These are phyloP conservation scores for Verasper variegatus DNA, from an alignment of 2,113 vertebrate genomes.

Conservation along the genomic window DNA sequence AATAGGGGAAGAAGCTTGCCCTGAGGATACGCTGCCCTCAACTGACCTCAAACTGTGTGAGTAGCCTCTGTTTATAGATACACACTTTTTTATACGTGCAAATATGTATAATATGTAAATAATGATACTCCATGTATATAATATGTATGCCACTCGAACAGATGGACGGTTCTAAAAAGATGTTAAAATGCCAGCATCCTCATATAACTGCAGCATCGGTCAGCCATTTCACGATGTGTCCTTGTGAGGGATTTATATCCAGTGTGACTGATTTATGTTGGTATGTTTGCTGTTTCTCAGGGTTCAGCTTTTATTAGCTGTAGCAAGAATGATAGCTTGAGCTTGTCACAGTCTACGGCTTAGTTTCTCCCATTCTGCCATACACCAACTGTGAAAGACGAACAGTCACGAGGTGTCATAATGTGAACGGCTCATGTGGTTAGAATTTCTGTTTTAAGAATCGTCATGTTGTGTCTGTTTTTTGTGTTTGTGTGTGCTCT, in stretches of 20 bases:
- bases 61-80: neutral
- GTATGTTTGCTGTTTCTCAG: neutral
- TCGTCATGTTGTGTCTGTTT: neutral
- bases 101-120: neutral
- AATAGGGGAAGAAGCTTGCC: constrained; percentile 8
- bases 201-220: neutral
- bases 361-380: neutral
- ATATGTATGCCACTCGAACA: neutral
- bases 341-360: constrained; percentile 18
- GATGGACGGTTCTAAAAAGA: neutral
- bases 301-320: neutral
- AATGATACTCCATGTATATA: neutral
- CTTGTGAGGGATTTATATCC: neutral
- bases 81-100: neutral
- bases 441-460: neutral
- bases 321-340: constrained; percentile 16
- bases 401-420: neutral
- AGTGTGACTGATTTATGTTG: constrained; percentile 10
- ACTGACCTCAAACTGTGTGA: constrained; percentile 2
- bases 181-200: neutral
- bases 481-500: too few relatives aligned
- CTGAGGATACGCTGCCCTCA: constrained; percentile 29
- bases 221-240: neutral
- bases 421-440: too few relatives aligned
- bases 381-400: neutral